Base-by-base conservation (phyloP, 2,113 vertebrate genomes). In the Lophura nycthemera region DNA sequence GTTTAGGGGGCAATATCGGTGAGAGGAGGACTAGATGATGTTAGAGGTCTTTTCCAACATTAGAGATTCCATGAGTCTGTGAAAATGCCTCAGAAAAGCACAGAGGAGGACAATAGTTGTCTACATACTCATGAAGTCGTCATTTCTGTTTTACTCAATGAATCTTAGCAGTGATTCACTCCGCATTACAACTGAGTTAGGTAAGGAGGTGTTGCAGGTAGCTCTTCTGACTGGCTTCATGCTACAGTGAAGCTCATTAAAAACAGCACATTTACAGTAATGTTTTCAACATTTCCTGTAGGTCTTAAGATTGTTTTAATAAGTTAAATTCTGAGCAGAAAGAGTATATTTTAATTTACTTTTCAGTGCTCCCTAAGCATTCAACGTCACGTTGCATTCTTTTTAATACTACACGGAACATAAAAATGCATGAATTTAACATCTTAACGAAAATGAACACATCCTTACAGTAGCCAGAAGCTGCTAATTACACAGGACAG, bases 141-240 rank as follows among this genome's bases (percentile, higher is more conserved):
- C 2, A 0, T 36, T 92, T 50, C 76, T 52, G 72, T 34, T 88
- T 71, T 89, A 24, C 65, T 77, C 13, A 0, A 67, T 77, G 67
- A 73, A 47, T 89, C 73, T 64, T 45, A 54, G 74, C 45, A 67
- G 75, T 2, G 0, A 13, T 71, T 87, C 66, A 13, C 67, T 66
- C 77, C 0, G 6, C 91, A 32, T 74, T 89, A 47, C n/a, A 87
- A 88, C 29, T 83, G 91, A 89, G 67, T 74, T 85, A 85, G 85
- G 79, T 87, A 21, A 91, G 64, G 78, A 92, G 74, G 84, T 71
- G 75, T 83, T 80, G 79, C 69, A 65, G 69, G 75, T 92, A 96
- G 85, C 0, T 40, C 85, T 90, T 65, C 71, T 74, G 91, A 93
- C 85, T 74, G 89, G 80, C 88, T 93, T 43, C 72, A 74, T 50